Percentiles rank a stretch among this genome's conserved stretches.
Conservation (phyloP, 2,888 invertebrate genomes). For the Dicycla oo region DNA sequence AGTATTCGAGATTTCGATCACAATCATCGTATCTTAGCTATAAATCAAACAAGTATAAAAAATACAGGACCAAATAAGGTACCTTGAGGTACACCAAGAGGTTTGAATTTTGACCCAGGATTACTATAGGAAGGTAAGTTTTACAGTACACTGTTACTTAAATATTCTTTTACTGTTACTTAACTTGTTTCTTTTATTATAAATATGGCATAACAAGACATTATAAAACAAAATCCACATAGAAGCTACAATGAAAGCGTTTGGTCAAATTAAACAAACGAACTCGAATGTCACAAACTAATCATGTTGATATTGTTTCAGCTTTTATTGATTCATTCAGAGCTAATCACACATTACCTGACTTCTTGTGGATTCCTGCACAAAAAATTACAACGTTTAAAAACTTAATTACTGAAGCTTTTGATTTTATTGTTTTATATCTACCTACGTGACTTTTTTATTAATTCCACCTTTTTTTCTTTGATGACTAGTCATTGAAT, state of each 20-base stretch:
- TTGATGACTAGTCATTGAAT: not conserved
- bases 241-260: conserved; percentile 89
- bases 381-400: conserved; percentile 47
- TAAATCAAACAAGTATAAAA: not conserved
- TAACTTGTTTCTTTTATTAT: not conserved
- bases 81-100: conserved; percentile 18
- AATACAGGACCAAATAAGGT: not conserved
- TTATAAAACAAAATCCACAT: conserved; percentile 64
- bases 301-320: conserved; percentile 51
- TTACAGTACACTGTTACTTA: not conserved
- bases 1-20: not conserved
- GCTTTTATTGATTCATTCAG: conserved; percentile 39
- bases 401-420: conserved; percentile 22
- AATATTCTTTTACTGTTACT: not conserved
- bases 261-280: conserved; percentile 68
- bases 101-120: too few species aligned
- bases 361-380: conserved; percentile 63
- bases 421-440: not conserved
- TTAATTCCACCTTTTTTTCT: not conserved
- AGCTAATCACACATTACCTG: conserved; percentile 66
- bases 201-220: conserved; percentile 68
- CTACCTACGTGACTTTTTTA: not conserved
- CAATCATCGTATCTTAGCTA: not conserved
- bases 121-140: not conserved
- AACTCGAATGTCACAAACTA: conserved; percentile 58